Base-by-base conservation (phyloP, 2,113 vertebrate species). In the Brienomyrus brachyistius region DNA sequence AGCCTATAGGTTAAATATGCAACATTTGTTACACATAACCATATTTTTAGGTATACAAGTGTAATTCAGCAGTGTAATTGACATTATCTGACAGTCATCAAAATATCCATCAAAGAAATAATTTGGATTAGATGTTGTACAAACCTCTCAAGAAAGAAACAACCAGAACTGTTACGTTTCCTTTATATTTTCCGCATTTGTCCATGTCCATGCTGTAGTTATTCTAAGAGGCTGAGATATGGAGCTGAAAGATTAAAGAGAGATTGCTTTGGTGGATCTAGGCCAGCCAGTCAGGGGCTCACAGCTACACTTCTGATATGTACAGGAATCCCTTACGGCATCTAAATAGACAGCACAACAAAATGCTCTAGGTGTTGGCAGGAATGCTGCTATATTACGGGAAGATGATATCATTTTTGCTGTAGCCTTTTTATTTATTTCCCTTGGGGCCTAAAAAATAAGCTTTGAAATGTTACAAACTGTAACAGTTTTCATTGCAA, bases 181-280 rank as follows among this genome's bases (percentile, higher is more conserved):
- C 6, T 82, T 52, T 40, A 52, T 31, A 89, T 2, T 84, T 13
- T 40, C 51, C 15, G 11, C 80, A 62, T 89, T 54, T 62, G 52
- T 89, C n/a, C 40, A 62, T 19, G 54, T 83, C 51, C 52, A 59
- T 4, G 88, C 80, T 1, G 1, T 31, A 35, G 51, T 62, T 85
- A 85, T 47, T 9, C 59, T 19, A 27, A 50, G 86, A 17, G 74
- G 43, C 48, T 62, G 13, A 48, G 88, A 88, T 43, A 89, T 21
- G 27, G 88, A 90, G 90, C 89, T 1, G 85, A 90, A 88, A 91
- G 92, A 92, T 91, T 92, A 91, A 92, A 48, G 90, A 90, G 90
- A 89, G 88, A 85, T 89, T 89, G 54, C 52, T 89, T 59, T 27
- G 52, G 52, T 83, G 51, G 35, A 84, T 74, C 62, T 31, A 31